Evolutionary conservation across 2,888 invertebrate genomes (phyloP).

Genomic region (Unio delphinus): DNA sequence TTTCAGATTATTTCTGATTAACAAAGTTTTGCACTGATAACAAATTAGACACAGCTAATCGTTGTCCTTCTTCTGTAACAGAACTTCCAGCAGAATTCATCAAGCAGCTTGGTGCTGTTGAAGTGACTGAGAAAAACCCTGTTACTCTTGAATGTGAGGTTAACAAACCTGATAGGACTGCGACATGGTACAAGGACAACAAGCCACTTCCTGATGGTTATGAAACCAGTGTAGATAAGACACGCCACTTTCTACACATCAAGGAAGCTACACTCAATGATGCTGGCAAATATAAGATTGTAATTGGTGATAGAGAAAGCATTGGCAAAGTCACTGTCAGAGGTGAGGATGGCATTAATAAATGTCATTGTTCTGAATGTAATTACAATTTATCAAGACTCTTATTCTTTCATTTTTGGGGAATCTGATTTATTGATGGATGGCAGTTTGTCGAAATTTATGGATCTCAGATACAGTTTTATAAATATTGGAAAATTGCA

Average conservation of each 20-base stretch:
- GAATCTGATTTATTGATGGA: too few species aligned
- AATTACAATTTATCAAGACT: too few species aligned
- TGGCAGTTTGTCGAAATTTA: too few species aligned
- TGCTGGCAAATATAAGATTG: constrained; percentile 58
- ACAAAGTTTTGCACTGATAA: too few species aligned
- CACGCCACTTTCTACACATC: constrained; percentile 55
- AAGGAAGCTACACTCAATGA: constrained; percentile 59
- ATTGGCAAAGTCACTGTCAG: constrained; percentile 38
- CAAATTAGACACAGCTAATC: too few species aligned
- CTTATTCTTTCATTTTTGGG: too few species aligned
- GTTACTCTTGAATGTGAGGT: constrained; percentile 45
- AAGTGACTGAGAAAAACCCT: constrained; percentile 40
- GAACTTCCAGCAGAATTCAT: constrained; percentile 34
- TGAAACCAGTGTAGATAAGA: constrained; percentile 84
- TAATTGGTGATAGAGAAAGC: constrained; percentile 47
- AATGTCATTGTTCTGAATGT: constrained; percentile 14
- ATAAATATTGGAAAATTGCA: too few species aligned
- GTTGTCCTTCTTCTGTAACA: constrained; percentile 5
- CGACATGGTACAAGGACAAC: constrained; percentile 45
- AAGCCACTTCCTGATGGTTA: constrained; percentile 75
- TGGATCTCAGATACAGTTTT: too few species aligned
- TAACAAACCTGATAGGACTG: constrained; percentile 41
- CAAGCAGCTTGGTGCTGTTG: constrained; percentile 34
- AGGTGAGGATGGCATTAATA: constrained; percentile 69
- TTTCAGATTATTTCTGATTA: too few species aligned